Base-by-base conservation (phyloP, 2,113 vertebrate species). In the Uropsilus gracilis region DNA sequence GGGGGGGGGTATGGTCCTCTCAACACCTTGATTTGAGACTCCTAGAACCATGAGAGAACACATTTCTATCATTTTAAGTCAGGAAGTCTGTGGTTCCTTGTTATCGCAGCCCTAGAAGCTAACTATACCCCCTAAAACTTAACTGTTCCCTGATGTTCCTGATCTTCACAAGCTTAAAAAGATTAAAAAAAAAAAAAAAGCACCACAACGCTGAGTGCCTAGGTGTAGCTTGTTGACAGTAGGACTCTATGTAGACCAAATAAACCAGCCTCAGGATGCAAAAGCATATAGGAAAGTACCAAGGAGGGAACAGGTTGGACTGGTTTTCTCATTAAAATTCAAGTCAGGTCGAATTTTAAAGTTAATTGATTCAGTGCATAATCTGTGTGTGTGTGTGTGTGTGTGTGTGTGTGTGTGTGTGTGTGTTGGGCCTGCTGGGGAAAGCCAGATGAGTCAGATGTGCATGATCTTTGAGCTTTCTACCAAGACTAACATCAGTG, bases 241-340 rank as follows among this genome's bases (percentile, higher is more conserved):
- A 57, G 48, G 24, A 6, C 59, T 63, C 57, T 46, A 22, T 39
- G 10, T 34, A 77, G 80, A 93, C 82, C 50, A 94, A 97, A 95
- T 59, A 96, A 78, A 85, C 9, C 10, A 12, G 11, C 85, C 82
- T 81, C 37, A 32, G 66, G 88, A 44, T 22, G 39, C 46, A 32
- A 68, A n/a, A 46, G 37, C 57, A 14, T 0, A 44, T 46, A 61
- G 61, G 30, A 94, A 83, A 86, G 57, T 46, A 13, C 1, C 13
- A 81, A 80, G n/a, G 4, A 32, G 10, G 20, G 53, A 94, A 95
- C 95, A 44, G 86, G 95, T 89, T 83, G 57, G 63, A 91, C 96
- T 44, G 82, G 93, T 96, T 97, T 94, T 86, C 89, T 73, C 82
- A 59, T 37, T 71, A 34, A 59, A 78, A 75, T 86, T 39, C 77